Conservation (phyloP, 2,113 vertebrate species). For the Cephalopholis sonnerati region DNA sequence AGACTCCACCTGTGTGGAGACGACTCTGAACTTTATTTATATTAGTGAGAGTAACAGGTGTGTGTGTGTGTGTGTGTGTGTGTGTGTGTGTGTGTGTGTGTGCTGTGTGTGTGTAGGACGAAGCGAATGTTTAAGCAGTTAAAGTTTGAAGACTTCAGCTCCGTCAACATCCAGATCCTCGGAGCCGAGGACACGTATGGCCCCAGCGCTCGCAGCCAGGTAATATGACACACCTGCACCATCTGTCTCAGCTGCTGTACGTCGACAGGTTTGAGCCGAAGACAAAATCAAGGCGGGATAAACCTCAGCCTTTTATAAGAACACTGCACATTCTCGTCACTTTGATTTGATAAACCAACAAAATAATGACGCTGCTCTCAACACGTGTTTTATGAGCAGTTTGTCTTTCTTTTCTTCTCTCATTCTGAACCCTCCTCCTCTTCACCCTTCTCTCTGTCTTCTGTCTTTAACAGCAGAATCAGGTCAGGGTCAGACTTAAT, state of each 20-base stretch:
- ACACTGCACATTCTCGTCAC: no score
- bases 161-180: slow-evolving; percentile 89
- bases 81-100: not conserved
- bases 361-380: no score
- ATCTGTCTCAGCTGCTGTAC: no score
- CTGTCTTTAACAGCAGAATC: no score
- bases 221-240: slow-evolving; percentile 12
- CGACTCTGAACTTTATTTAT: not conserved
- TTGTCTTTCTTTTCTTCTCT: no score
- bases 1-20: no score
- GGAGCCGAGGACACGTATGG: slow-evolving; percentile 91
- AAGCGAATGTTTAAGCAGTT: slow-evolving; percentile 87
- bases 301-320: no score
- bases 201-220: slow-evolving; percentile 81
- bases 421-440: not conserved
- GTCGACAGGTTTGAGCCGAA: no score
- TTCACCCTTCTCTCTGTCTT: slow-evolving; percentile 20
- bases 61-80: not conserved
- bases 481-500: no score
- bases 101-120: slow-evolving; percentile 73
- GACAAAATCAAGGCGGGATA: no score
- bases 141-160: slow-evolving; percentile 87
- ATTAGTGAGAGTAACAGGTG: not conserved
- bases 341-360: no score
- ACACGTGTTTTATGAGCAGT: no score